Base-by-base conservation (phyloP, 2,888 invertebrate species). In the Quadriops clusia region DNA sequence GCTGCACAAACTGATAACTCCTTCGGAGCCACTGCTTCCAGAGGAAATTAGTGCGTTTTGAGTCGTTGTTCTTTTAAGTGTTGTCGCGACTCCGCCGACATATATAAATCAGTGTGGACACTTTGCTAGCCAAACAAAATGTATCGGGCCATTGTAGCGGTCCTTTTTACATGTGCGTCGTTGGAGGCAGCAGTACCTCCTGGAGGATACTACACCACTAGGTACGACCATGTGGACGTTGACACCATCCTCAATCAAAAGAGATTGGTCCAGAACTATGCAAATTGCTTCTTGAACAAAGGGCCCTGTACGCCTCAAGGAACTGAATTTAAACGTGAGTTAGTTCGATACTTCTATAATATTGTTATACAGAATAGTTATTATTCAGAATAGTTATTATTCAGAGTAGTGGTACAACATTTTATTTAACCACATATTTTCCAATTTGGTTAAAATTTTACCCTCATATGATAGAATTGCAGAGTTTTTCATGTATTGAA, bases 261-360 rank as follows among this genome's bases (percentile, higher is more conserved):
- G 44, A 65, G 79, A 46, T 60, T 82, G 42, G 69, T 82, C 28
- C 72, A 68, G 39, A 74, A 77, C 49, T 81, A 82, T 59, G 72
- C 77, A 44, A 72, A 74, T 34, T 82, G 82, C 53, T 58, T 82
- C 28, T 62, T 79, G 35, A 71, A 68, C 40, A 64, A 68, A 39
- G 74, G 74, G 43, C 71, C 77, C 28, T 81, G 80, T 54, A 70
- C 79, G 20, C 77, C 79, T 2, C 79, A 80, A 61, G 80, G 78
- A 40, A 68, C 70, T 45, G 75, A 74, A 36, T 60, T 80, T 32
- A 79, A 74, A 68, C 66, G 81, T 81, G 58, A 77, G 79, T 77
- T 15, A 28, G 12, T 32, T 16, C 31, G n/a, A n/a, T n/a, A n/a
- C n/a, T n/a, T n/a, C 28, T 31, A 28, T 25, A 29, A 25, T 21